phyloP scores from a whole-genome alignment of 64 coral and sea anemone genomes.

The Stichodactyla mertensii region DNA sequence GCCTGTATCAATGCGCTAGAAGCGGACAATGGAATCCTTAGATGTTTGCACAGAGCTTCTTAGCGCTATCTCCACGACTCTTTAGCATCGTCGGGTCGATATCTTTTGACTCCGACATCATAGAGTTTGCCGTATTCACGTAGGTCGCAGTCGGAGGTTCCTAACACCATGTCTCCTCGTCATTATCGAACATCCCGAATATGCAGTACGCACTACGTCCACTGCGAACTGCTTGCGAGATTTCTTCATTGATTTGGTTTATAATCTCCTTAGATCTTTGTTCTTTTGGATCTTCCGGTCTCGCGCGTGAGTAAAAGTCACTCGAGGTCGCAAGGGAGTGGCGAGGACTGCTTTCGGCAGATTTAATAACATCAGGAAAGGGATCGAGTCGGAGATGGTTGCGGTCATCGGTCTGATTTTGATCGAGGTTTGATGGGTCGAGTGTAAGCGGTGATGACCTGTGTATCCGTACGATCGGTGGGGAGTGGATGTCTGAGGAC shows the following conservation, averaged over 20 bases:
- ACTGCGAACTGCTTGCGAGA: constrained; percentile 73
- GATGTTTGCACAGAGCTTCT: too few relatives aligned
- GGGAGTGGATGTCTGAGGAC: constrained; percentile 56
- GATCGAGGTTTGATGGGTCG: constrained; percentile 8
- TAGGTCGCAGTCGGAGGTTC: too few relatives aligned
- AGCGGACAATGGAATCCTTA: too few relatives aligned
- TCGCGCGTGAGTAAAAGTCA: constrained; percentile 40
- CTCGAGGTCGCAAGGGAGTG: constrained; percentile 70
- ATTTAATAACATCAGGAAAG: constrained; percentile 97
- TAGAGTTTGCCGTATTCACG: too few relatives aligned
- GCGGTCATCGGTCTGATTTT: neutral
- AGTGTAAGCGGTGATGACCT: constrained; percentile 48
- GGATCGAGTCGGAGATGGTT: neutral
- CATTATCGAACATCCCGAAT: constrained; percentile 89
- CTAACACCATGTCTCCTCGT: constrained; percentile 96
- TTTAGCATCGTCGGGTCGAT: too few relatives aligned
- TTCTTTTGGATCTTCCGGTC: constrained; percentile 36
- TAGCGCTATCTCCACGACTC: too few relatives aligned
- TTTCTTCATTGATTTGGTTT: constrained; percentile 83
- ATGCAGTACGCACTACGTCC: constrained; percentile 90
- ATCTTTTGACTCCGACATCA: too few relatives aligned
- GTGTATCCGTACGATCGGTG: constrained; percentile 67
- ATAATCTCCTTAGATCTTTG: constrained; percentile 84
- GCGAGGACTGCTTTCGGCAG: constrained; percentile 86
- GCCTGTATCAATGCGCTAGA: too few relatives aligned